Base-by-base conservation (phyloP, 2,797 vertebrate species). In the Crenichthys baileyi region DNA sequence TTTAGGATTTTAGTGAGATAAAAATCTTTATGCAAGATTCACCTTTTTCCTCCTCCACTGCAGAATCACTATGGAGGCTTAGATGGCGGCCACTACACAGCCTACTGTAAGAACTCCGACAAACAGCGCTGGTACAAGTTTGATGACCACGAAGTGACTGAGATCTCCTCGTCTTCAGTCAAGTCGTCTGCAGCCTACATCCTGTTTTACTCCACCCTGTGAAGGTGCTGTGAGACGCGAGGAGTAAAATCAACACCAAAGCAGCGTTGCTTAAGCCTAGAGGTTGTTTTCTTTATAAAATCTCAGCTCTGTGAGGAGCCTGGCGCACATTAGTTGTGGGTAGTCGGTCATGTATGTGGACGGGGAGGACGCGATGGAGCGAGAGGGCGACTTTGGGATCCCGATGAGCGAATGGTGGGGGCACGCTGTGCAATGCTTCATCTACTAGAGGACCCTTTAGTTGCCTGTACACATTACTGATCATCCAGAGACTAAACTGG, bases 71-170 rank as follows among this genome's bases (percentile, higher is more conserved):
- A 99, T 0, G 98, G 98, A 0, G 97, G 98, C 31, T 86, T 99
- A 90, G 98, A 99, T 1, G 98, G 98, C 0, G 98, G 98, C 53
- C 98, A 99, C 89, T 99, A 99, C 89, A 99, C 98, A 0, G 98
- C 97, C 71, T 99, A 98, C 90, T 99, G 98, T 93, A 98, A 97
- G 95, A 99, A 98, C 1, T 90, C 88, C 48, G 20, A 81, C 0
- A 98, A 96, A 73, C 97, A 99, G 78, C 96, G 96, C 82, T 99
- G 98, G 98, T 98, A 95, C 90, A 99, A 99, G 90, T 99, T 99
- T 22, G 98, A 99, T 5, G 98, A 99, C 89, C 98, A 99, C 0
- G 98, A 99, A 91, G 98, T 99, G 60, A 96, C 97, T 0, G 98
- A 99, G 0, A 96, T 99, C 85, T 97, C 97, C 0, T 89, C 97